Conservation (phyloP, 1,140 invertebrate species). For the Zaprionus taronus region DNA sequence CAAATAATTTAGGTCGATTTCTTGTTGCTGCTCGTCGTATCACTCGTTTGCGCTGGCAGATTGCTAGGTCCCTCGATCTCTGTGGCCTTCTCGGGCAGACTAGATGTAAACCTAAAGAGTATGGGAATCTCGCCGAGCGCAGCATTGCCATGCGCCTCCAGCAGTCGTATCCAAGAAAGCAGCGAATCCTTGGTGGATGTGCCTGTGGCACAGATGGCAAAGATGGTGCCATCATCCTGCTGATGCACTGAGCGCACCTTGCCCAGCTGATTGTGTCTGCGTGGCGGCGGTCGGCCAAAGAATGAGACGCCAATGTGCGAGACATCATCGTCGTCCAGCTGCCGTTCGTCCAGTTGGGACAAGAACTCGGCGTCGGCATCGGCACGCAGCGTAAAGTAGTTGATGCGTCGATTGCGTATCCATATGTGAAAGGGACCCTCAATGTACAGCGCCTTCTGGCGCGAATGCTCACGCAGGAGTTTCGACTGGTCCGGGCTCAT, state of each 20-base stretch:
- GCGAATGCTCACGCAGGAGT: conserved; percentile 89
- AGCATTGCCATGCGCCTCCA: conserved; percentile 92
- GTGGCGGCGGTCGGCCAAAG: conserved; percentile 83
- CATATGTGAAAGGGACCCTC: conserved; percentile 95
- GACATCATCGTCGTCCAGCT: conserved; percentile 86
- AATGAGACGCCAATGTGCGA: conserved; percentile 87
- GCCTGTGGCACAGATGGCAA: conserved; percentile 93
- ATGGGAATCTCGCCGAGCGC: conserved; percentile 90
- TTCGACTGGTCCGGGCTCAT: conserved; percentile 92
- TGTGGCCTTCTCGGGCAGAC: conserved; percentile 63
- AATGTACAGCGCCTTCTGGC: conserved; percentile 91
- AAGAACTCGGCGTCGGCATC: conserved; percentile 85
- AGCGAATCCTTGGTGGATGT: conserved; percentile 95
- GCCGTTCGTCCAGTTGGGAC: conserved; percentile 57
- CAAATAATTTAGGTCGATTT: conserved; percentile 13
- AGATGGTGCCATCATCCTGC: conserved; percentile 96
- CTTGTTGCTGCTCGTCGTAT: conserved; percentile 31
- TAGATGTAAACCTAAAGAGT: conserved; percentile 88
- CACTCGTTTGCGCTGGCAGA: conserved; percentile 47
- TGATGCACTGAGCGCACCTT: conserved; percentile 91
- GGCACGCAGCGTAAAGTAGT: conserved; percentile 94
- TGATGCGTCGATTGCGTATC: conserved; percentile 89
- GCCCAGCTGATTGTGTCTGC: conserved; percentile 77
- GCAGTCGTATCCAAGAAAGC: conserved; percentile 95
- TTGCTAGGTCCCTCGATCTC: conserved; percentile 58